Base-by-base conservation (phyloP, 2,888 invertebrate species). In the Hyles lineata region DNA sequence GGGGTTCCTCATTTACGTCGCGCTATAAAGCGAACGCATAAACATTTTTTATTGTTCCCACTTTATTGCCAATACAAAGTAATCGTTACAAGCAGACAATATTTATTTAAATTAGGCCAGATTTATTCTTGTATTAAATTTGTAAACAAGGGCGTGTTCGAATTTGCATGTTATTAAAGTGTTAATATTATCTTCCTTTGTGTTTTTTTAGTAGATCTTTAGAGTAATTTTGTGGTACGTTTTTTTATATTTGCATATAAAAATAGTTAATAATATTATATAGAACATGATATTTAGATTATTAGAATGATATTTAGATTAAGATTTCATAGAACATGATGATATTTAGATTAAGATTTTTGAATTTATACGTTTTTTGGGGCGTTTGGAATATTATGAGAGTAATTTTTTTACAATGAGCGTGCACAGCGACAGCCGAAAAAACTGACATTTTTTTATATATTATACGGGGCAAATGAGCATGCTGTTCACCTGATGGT, bases 111-210 rank as follows among this genome's bases (percentile, higher is more conserved):
- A 67, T 50, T 50, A 50, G 23, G n/a, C 19, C 19, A 67, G 67
- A 67, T 50, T 63, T 67, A 50, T 50, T 67, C 43, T 23, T 67
- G 23, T 17, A 23, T 67, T 21, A 67, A 67, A 15, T 50, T 67
- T 50, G 67, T 23, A 67, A 21, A 63, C 11, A 50, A 25, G 25
- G 29, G 11, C 60, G 60, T 5, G 17, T 67, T 50, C 17, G 67
- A 43, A 67, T 67, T 67, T 67, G 67, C 67, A 67, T 67, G 67
- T 67, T 67, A 67, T 67, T 67, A 67, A 67, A 67, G 43, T 67
- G 67, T 21, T 43, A 67, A 67, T 50, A 67, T 67, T 50, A 23
- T 17, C 23, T 17, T 11, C 50, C 50, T 67, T 67, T 67, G 67
- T 67, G 5, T 19, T 7, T n/a, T n/a, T 32, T 63, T 35, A 21